Percentiles rank a stretch among this genome's conserved stretches.
phyloP scores from a whole-genome alignment of 2,113 vertebrate species.

The Varanus salvator region DNA sequence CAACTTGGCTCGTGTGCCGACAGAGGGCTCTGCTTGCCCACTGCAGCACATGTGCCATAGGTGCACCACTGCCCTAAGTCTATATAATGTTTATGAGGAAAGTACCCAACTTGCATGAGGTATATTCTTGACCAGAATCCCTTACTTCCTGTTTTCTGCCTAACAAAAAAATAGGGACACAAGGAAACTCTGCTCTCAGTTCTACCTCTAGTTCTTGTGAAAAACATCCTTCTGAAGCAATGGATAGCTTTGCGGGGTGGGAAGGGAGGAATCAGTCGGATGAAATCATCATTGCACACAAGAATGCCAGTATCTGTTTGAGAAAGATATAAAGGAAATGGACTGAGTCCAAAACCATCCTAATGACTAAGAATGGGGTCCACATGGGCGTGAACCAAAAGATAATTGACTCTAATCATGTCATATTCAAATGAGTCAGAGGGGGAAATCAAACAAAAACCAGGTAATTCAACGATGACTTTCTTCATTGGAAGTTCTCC shows the following conservation, averaged over 20 bases:
- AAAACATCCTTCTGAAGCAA: background rate
- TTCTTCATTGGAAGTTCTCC: background rate
- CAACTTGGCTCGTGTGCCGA: too few relatives aligned
- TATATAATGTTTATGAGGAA: background rate
- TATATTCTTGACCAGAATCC: background rate
- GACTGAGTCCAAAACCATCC: background rate
- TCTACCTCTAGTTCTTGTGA: background rate
- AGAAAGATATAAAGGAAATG: background rate
- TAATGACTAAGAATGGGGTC: background rate
- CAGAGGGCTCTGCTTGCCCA: too few relatives aligned
- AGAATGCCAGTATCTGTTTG: background rate
- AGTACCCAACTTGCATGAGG: background rate
- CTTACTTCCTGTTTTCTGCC: background rate
- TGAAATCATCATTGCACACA: background rate
- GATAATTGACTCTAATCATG: background rate
- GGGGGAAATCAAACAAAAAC: background rate
- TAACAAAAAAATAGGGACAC: background rate
- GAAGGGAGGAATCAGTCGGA: background rate
- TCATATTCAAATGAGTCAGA: background rate
- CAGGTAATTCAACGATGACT: background rate
- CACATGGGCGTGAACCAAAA: slow-evolving; percentile 12
- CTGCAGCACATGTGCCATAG: too few relatives aligned
- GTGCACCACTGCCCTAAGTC: too few relatives aligned
- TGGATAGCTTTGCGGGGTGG: background rate
- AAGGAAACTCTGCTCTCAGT: background rate